These are phyloP conservation scores for Pipistrellus kuhlii DNA, from an alignment of 2,797 vertebrate species.

Conservation along the genomic window DNA sequence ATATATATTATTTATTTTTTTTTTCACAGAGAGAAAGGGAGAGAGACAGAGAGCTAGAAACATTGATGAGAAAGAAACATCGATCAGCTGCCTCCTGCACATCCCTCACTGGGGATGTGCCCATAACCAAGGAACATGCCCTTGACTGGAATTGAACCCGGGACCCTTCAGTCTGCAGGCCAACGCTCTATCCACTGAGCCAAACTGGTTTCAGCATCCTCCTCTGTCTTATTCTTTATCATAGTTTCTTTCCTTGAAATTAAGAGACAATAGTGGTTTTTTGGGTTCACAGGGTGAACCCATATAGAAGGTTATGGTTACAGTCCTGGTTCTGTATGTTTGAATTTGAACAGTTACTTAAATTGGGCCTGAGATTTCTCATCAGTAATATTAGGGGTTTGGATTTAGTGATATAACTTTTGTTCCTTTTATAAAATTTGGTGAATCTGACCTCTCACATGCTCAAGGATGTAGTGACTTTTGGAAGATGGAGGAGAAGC, in stretches of 20 bases:
- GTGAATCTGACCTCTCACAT: neutral
- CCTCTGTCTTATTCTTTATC: neutral
- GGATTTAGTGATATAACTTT: neutral
- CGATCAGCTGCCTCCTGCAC: no score
- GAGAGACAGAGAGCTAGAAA: no score
- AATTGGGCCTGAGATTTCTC: neutral
- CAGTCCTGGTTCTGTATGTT: neutral
- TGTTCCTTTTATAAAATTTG: neutral
- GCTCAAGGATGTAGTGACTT: neutral
- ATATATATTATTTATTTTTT: no score
- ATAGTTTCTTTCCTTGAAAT: neutral
- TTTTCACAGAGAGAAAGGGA: no score
- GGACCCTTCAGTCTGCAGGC: no score
- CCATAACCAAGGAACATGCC: no score
- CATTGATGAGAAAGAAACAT: no score
- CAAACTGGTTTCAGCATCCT: neutral
- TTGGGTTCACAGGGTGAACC: neutral
- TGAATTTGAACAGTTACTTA: neutral
- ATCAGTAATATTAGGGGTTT: neutral
- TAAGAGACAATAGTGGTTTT: neutral
- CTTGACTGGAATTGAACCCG: no score
- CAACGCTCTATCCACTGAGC: no score
- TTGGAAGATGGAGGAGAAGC: neutral
- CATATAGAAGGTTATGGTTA: neutral
- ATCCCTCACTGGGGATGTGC: no score